Base-by-base conservation (phyloP, 37 sponge, comb jelly and placozoan species). In the Crambe crambe region DNA sequence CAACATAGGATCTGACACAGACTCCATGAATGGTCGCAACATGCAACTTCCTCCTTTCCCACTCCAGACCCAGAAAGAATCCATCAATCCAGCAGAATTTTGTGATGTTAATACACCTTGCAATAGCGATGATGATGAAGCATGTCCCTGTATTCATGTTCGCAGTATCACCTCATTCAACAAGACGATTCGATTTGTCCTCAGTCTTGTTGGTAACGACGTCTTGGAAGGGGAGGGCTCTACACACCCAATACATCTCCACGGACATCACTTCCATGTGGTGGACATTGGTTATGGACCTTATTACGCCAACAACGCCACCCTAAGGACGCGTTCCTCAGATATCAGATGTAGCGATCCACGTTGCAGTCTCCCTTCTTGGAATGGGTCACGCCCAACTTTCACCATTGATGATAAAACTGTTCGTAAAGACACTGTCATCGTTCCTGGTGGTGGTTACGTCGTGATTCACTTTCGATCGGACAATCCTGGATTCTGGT, bases 401-500 rank as follows among this genome's bases (percentile, higher is more conserved):
- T 44, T 82, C 42, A 64, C 22, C 1, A 60, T 73, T 40, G 32
- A 27, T 3, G 23, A 42, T 1, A 86, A 63, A 22, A 77, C 88
- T 34, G 39, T 85, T 40, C 68, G 62, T 31, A 96, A 96, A 44
- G 94, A 96, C 59, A 96, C 97, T 18, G 84, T 93, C 2, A 76
- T 90, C 1, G 79, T 96, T 0, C 97, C 97, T 32, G 87, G 78
- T 35, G 94, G 94, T 40, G 97, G 97, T 0, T 93, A 90, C 41
- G 83, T 76, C 0, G 94, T 92, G 27, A 71, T 93, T 34, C 80
- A 87, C 39, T 83, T 96, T 64, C 73, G 31, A 15, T 58, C 94
- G 8, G 80, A 90, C 74, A 96, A 93, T 84, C 97, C 97, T 29
- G 97, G 97, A 4, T 78, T 74, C 62, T 96, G 97, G 97, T 92